Conservation (phyloP, 2,888 invertebrate species). For the Rhagium mordax region DNA sequence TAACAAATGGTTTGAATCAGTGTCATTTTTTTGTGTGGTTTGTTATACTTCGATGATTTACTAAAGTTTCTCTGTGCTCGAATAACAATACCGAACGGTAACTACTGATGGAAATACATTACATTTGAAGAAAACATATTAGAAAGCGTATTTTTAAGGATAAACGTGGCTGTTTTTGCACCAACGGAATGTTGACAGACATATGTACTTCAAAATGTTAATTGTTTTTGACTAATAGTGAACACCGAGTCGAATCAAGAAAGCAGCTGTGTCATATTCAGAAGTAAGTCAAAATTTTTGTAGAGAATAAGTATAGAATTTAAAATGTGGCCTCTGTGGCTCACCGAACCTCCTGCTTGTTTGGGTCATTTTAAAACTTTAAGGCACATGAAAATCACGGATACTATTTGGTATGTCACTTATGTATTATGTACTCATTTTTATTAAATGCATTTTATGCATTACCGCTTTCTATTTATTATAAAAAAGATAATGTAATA, state of each 20-base stretch:
- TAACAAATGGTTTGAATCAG: slow-evolving; percentile 23
- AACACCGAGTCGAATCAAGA: not conserved
- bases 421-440: not conserved
- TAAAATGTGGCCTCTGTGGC: slow-evolving; percentile 33
- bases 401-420: slow-evolving; percentile 42
- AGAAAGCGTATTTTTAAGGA: not conserved
- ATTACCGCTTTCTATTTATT: too few relatives aligned
- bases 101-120: not conserved
- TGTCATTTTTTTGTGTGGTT: slow-evolving; percentile 21
- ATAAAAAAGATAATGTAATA: too few relatives aligned
- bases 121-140: not conserved
- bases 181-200: slow-evolving; percentile 6
- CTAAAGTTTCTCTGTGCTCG: not conserved
- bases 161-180: not conserved
- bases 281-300: slow-evolving; percentile 34
- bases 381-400: slow-evolving; percentile 39
- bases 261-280: slow-evolving; percentile 23
- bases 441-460: not conserved
- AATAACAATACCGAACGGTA: not conserved
- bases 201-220: not conserved
- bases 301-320: not conserved
- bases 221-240: not conserved
- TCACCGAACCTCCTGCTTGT: slow-evolving; percentile 22
- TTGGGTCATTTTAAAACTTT: slow-evolving; percentile 38
- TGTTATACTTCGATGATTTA: slow-evolving; percentile 1